These are phyloP conservation scores for Lycopodina hypogea DNA, from an alignment of 37 sponge, comb jelly and placozoan species.

Conservation along the genomic window DNA sequence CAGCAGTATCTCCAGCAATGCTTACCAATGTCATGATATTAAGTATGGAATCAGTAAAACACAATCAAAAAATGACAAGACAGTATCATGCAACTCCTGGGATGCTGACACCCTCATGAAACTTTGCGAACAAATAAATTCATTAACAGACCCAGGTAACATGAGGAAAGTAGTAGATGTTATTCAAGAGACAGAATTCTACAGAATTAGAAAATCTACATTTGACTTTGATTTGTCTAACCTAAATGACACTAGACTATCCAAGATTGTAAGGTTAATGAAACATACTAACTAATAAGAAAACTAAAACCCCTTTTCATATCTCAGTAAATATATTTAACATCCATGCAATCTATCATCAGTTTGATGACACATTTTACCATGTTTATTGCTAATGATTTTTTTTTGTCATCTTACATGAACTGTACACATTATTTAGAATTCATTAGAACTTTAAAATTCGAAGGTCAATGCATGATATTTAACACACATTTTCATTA, in stretches of 20 bases:
- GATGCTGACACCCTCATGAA: slow-evolving; percentile 66
- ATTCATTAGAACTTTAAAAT: too few relatives aligned
- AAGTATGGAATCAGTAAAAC: slow-evolving; percentile 50
- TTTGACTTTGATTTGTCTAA: slow-evolving; percentile 93
- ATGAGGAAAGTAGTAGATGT: slow-evolving; percentile 89
- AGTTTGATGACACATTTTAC: too few relatives aligned
- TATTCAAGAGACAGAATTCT: slow-evolving; percentile 87
- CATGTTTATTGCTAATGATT: too few relatives aligned
- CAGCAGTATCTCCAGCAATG: slow-evolving; percentile 44
- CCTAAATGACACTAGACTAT: slow-evolving; percentile 73
- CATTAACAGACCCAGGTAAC: slow-evolving; percentile 70
- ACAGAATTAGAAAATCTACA: slow-evolving; percentile 75
- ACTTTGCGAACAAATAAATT: slow-evolving; percentile 81
- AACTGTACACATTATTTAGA: too few relatives aligned
- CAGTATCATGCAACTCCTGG: slow-evolving; percentile 62
- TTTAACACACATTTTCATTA: too few relatives aligned
- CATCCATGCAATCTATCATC: too few relatives aligned
- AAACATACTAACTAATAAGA: slow-evolving; percentile 49
- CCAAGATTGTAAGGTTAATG: slow-evolving; percentile 68
- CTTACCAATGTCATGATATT: slow-evolving; percentile 52
- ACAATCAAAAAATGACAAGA: slow-evolving; percentile 27
- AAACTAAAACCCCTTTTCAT: too few relatives aligned
- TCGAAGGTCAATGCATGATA: too few relatives aligned
- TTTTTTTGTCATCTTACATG: too few relatives aligned
- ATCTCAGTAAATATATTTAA: too few relatives aligned